These are phyloP conservation scores for Gymnothorax javanicus DNA, from an alignment of 2,797 vertebrate species.

Conservation along the genomic window DNA sequence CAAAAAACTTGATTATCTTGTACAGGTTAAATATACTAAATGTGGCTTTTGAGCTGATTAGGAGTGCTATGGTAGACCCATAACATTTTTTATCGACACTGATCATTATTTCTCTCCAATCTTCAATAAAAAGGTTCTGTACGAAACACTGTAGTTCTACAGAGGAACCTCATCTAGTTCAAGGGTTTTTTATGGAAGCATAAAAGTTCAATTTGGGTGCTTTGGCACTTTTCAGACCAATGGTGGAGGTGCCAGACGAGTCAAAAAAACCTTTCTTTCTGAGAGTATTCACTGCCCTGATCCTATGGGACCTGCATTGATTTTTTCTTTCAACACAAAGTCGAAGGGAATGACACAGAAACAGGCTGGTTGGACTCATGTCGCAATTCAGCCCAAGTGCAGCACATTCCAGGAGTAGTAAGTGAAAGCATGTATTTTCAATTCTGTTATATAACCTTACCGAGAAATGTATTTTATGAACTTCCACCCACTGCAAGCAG, in stretches of 20 bases:
- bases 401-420: neutral
- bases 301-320: slow-evolving; percentile 61
- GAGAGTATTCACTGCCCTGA: slow-evolving; percentile 50
- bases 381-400: slow-evolving; percentile 60
- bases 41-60: neutral
- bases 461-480: neutral
- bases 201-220: no score
- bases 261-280: no score
- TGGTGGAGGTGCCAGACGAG: no score
- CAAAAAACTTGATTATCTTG: neutral
- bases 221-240: no score
- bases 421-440: neutral
- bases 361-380: slow-evolving; percentile 68
- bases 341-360: slow-evolving; percentile 64
- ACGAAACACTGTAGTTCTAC: no score
- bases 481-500: neutral
- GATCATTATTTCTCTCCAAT: slow-evolving; percentile 51
- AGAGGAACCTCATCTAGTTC: no score
- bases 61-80: neutral
- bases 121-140: no score
- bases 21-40: neutral
- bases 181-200: no score
- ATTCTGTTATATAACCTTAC: neutral
- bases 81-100: neutral
- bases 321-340: slow-evolving; percentile 70